Base-by-base conservation (phyloP, 2,888 invertebrate species). In the Volucella inflata region DNA sequence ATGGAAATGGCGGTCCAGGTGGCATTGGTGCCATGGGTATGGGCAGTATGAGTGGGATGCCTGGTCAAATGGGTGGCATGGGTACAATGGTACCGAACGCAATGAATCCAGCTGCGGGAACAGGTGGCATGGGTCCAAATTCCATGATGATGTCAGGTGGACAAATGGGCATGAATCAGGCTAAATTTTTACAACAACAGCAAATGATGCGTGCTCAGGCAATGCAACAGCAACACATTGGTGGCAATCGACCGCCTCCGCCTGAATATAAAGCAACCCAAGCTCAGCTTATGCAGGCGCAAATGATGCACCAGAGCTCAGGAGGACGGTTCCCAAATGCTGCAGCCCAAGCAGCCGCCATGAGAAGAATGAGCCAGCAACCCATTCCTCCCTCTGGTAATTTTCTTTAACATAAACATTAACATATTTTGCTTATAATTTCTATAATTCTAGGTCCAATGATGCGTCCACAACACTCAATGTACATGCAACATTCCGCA, bases 191-290 rank as follows among this genome's bases (percentile, higher is more conserved):
- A 89, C 95, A 95, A 88, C 95, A 95, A 88, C 95, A 95, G 90
- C 95, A 94, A 89, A 95, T 95, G 89, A 90, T 91, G 91, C 90
- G 91, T 55, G 90, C 88, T 11, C 89, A 89, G 53, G 89, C 89
- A 48, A 87, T 87, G 84, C 90, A 90, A 81, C 93, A 93, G 81
- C 93, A 94, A 87, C 93, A 93, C 87, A 93, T 93, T 91, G 92
- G 92, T 50, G 91, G 93, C 1, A 93, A 93, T 21, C 94, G 96
- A 68, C 96, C 97, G 38, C 97, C 97, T 21, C 97, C 97, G 51
- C 97, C 97, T 2, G 97, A 97, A 91, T 97, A 97, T 92, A 97
- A 97, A 92, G 94, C 95, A 89, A 92, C 90, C 83, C 92, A 92
- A 87, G 91, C 91, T 55, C 92, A 92, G 77, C 88, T 92, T 64